Evolutionary conservation across 1,140 invertebrate genomes (phyloP).

Genomic region (Metaphire vulgaris): DNA sequence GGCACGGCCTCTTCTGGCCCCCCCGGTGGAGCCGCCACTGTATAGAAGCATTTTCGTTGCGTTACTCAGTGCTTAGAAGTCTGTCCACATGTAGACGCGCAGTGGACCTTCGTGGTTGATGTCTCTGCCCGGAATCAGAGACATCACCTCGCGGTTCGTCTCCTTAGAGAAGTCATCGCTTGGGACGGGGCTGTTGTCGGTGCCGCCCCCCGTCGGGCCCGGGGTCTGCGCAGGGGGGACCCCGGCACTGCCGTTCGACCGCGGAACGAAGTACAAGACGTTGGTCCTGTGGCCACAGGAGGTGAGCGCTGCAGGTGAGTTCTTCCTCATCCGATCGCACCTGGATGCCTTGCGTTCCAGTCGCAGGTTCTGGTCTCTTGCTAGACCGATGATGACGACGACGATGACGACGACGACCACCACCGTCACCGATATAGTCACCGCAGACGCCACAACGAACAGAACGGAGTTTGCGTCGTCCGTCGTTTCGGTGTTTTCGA

Average conservation of each 20-base stretch:
- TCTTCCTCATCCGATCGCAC: background rate
- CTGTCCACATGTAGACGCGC: conserved; percentile 29
- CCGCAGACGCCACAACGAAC: background rate
- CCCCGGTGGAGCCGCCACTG: background rate
- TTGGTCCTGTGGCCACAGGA: background rate
- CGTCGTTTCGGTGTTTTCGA: background rate
- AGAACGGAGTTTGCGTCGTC: background rate
- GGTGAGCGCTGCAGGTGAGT: too few relatives aligned
- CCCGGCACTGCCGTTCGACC: background rate
- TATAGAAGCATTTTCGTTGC: background rate
- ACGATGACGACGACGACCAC: conserved; percentile 13
- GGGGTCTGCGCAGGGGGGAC: too few relatives aligned
- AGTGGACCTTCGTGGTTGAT: conserved; percentile 30
- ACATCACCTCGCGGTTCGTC: conserved; percentile 8
- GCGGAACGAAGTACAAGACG: background rate
- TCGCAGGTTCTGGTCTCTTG: background rate
- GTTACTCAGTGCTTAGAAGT: conserved; percentile 16
- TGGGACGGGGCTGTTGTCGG: background rate
- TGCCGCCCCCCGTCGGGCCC: background rate
- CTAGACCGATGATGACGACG: conserved; percentile 8
- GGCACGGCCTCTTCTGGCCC: background rate
- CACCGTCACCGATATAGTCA: conserved; percentile 5
- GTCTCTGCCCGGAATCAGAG: conserved; percentile 27
- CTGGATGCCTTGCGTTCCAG: background rate
- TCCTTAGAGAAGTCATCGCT: background rate